Conservation (phyloP, 1,140 invertebrate genomes). For the Periplaneta americana region DNA sequence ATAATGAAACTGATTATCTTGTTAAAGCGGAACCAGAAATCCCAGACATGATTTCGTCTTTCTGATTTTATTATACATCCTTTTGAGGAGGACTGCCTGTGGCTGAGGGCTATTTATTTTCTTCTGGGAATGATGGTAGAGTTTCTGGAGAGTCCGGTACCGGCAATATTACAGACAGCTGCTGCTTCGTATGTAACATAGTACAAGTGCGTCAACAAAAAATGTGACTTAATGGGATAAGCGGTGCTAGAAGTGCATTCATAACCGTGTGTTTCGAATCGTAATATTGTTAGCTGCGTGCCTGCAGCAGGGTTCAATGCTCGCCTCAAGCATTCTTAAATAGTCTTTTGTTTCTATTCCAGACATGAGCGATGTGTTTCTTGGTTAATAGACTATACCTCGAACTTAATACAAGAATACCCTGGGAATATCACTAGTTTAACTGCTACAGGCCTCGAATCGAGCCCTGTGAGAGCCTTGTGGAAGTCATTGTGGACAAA, state of each 20-base stretch:
- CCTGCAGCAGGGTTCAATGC: neutral
- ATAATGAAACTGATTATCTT: neutral
- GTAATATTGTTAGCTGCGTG: neutral
- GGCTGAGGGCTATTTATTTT: neutral
- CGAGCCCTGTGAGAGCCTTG: too few relatives aligned
- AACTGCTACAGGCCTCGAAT: too few relatives aligned
- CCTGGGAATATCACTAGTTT: too few relatives aligned
- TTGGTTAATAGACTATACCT: too few relatives aligned
- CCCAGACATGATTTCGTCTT: neutral
- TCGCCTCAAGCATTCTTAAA: neutral
- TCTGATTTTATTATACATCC: neutral
- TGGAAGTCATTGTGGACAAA: too few relatives aligned
- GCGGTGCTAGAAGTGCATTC: neutral
- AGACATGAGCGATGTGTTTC: too few relatives aligned
- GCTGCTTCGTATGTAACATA: neutral
- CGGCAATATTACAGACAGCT: neutral
- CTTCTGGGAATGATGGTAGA: neutral
- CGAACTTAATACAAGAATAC: too few relatives aligned
- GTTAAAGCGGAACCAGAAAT: neutral
- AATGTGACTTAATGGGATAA: neutral
- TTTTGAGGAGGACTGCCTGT: neutral
- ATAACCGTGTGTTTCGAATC: neutral
- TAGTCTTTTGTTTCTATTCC: too few relatives aligned
- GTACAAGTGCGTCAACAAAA: neutral
- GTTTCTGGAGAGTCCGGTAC: neutral